Conservation (phyloP, 2,797 vertebrate genomes). For the Paguma larvata region DNA sequence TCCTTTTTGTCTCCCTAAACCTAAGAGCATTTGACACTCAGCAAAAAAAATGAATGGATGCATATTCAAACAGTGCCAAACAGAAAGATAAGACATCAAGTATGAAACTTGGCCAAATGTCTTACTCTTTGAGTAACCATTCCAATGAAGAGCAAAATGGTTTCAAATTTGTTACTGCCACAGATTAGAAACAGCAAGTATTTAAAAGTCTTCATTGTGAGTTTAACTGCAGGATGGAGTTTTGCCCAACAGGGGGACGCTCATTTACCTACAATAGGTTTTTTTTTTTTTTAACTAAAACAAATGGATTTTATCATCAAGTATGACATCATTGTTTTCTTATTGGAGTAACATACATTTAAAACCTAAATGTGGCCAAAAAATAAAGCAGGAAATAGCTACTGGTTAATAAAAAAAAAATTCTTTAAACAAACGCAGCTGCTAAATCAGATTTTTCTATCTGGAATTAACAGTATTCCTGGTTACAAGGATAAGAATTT, state of each 20-base stretch:
- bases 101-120: slow-evolving; percentile 3
- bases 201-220: slow-evolving; percentile 17
- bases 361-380: not conserved
- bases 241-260: not conserved
- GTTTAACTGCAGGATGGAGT: not conserved
- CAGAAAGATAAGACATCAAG: not conserved
- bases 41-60: not conserved
- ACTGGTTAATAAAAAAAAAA: not conserved
- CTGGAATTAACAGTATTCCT: slow-evolving; percentile 24
- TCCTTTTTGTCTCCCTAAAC: not conserved
- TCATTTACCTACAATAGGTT: not conserved
- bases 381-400: not conserved
- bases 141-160: not conserved
- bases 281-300: not conserved
- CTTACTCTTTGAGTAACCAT: not conserved
- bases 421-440: not conserved
- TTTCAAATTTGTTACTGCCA: slow-evolving; percentile 7
- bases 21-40: not conserved
- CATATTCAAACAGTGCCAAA: not conserved
- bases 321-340: not conserved
- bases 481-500: not conserved
- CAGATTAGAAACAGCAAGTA: not conserved
- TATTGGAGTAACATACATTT: not conserved
- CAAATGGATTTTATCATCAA: not conserved
- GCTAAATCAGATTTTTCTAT: not conserved